Evolutionary conservation across 2,113 vertebrate genomes (phyloP), one percentile per base, ranked within the genome.

Genomic region (Pyxicephalus adspersus): DNA sequence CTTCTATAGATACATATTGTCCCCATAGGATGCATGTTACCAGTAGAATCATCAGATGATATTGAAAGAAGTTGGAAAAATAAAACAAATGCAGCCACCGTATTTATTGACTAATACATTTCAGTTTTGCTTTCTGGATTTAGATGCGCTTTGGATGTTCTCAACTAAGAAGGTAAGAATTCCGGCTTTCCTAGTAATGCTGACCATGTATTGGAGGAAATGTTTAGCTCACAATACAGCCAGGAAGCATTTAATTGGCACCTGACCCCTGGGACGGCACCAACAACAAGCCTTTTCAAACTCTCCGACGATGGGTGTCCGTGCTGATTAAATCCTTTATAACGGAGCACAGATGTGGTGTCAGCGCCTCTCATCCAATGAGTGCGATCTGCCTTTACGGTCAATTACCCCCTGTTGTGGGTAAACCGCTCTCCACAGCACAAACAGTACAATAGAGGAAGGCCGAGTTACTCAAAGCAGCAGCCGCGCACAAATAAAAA

Each of bases 391-490:
- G 84, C 91, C 93, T 95, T 94, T 96, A 94, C 95, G 92, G 95
- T 94, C 96, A 95, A 98, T 99, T 96, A 97, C 94, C 94, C 94
- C 91, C 87, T 89, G 84, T 89, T 58, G 91, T 8, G 89, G 84
- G 25, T 78, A 80, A 88, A 86, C 87, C 91, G 90, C 92, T 81
- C 93, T 87, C 77, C 93, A 94, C 94, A 92, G 86, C 85, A 90
- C 93, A 93, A 94, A 93, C 83, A 25, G 87, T 89, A 98, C 95
- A 98, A 98, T 92, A 90, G 86, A 67, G 92, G 95, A 95, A 89
- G 87, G 94, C 94, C 95, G 96, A 96, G 96, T 96, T 97, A 97
- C 95, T 90, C 95, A 92, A 92, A 94, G 94, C 93, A 92, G 86
- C 93, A 90, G 92, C 91, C 84, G 91, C 93, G 84, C 25, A 89